Evolutionary conservation across 1,140 invertebrate species (phyloP).

Genomic region (Neoseiulus cucumeris): DNA sequence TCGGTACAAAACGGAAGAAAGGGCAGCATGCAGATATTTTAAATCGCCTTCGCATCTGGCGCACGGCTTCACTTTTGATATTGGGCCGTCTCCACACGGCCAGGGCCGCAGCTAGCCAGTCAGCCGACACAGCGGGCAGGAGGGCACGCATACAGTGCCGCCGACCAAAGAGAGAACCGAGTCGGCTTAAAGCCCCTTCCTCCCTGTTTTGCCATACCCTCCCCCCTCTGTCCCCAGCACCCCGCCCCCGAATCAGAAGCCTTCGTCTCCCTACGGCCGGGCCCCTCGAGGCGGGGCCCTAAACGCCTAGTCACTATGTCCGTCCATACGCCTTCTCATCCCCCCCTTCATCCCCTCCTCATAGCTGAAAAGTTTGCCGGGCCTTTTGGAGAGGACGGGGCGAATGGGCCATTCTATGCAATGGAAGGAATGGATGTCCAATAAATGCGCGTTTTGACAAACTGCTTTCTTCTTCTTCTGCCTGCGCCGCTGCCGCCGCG

Average conservation of each 20-base stretch:
- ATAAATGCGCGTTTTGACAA: slow-evolving; percentile 12
- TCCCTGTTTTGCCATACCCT: too few relatives aligned
- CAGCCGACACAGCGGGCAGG: too few relatives aligned
- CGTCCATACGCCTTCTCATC: too few relatives aligned
- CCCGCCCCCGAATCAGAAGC: too few relatives aligned
- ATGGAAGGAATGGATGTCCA: slow-evolving; percentile 9
- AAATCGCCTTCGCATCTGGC: slow-evolving; percentile 9
- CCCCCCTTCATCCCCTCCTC: neutral
- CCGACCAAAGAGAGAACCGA: too few relatives aligned
- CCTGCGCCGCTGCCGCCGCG: neutral
- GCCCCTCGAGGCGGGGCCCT: too few relatives aligned
- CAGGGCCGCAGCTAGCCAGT: neutral
- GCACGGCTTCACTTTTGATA: slow-evolving; percentile 1
- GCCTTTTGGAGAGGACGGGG: neutral
- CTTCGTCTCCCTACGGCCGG: too few relatives aligned
- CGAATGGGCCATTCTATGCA: slow-evolving; percentile 9
- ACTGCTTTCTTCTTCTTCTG: neutral
- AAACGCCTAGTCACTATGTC: too few relatives aligned
- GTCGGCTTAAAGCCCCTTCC: too few relatives aligned
- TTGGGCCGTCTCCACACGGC: neutral
- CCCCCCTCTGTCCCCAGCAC: too few relatives aligned
- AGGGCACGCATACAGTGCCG: too few relatives aligned
- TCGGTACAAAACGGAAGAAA: too few relatives aligned
- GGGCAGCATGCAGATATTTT: slow-evolving; percentile 8
- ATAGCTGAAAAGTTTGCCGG: slow-evolving; percentile 8